phyloP scores from a whole-genome alignment of 2,888 invertebrate genomes.

The Pristionchus arcanus region DNA sequence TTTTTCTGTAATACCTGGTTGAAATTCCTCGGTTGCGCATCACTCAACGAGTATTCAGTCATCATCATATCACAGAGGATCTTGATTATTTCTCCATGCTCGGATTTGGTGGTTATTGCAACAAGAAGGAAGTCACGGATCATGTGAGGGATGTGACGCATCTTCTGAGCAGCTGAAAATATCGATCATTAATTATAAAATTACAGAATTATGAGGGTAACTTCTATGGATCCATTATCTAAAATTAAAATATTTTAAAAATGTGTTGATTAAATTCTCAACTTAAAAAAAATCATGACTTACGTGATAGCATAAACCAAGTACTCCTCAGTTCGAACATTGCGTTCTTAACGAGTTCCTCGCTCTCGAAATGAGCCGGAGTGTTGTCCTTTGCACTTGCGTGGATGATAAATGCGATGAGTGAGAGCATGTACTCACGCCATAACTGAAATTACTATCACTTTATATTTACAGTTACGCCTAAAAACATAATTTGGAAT shows the following conservation, averaged over 20 bases:
- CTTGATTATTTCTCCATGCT: conserved; percentile 56
- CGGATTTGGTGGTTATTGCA: conserved; percentile 19
- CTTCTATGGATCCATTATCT: neutral
- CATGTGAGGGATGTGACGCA: conserved; percentile 42
- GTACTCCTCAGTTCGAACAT: conserved; percentile 49
- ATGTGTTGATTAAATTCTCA: neutral
- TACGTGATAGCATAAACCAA: conserved; percentile 54
- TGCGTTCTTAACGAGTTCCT: conserved; percentile 52
- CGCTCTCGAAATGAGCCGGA: conserved; percentile 17
- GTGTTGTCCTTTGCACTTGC: conserved; percentile 23
- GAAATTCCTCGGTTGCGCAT: conserved; percentile 43
- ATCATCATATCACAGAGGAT: conserved; percentile 53
- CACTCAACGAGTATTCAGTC: conserved; percentile 50
- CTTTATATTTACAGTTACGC: too few relatives aligned
- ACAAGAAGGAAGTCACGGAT: conserved; percentile 50
- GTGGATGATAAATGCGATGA: conserved; percentile 55
- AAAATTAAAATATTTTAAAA: neutral
- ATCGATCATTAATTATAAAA: neutral
- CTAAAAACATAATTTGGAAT: too few relatives aligned
- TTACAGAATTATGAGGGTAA: neutral
- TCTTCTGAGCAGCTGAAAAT: conserved; percentile 52
- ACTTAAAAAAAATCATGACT: neutral
- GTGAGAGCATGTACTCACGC: conserved; percentile 51
- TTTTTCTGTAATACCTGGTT: conserved; percentile 16
- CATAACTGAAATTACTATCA: conserved; percentile 36